These are phyloP conservation scores for Tauraco hartlaubi DNA, from an alignment of 2,797 vertebrate species.

Conservation along the genomic window DNA sequence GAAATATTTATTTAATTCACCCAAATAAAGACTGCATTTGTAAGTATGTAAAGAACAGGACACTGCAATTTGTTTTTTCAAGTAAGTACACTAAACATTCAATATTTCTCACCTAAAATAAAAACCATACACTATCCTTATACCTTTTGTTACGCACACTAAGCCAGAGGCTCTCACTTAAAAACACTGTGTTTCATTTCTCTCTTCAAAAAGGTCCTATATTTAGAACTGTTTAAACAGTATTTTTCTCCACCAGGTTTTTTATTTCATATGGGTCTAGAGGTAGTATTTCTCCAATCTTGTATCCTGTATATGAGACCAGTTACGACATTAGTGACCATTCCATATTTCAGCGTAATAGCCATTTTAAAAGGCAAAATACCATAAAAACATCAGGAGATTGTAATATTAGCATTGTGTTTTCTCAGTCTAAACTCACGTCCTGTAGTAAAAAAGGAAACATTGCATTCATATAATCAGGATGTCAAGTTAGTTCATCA, in stretches of 20 bases:
- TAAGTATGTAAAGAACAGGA: not conserved
- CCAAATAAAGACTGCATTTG: not conserved
- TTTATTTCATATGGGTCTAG: not conserved
- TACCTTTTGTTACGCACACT: not conserved
- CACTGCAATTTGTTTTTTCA: not conserved
- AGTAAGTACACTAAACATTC: not conserved
- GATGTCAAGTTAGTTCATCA: not conserved
- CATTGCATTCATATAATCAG: not conserved
- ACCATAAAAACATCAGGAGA: not conserved
- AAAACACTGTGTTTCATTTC: not conserved
- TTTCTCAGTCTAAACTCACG: not conserved
- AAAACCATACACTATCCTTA: not conserved
- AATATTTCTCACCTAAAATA: conserved; percentile 2
- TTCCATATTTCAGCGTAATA: not conserved
- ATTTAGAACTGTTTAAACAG: not conserved
- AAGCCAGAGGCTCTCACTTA: not conserved
- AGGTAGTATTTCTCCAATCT: not conserved
- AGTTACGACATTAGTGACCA: not conserved
- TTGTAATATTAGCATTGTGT: not conserved
- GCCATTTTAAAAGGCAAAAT: not conserved
- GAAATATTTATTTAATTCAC: not conserved
- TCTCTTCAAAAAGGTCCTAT: not conserved
- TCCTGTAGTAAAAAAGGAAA: not conserved
- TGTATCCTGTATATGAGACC: not conserved
- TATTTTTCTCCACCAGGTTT: not conserved